A percentile compares a stretch with the other conserved stretches of the same genome.
Conservation (phyloP, 1,140 invertebrate species). For the Cydia splendana region DNA sequence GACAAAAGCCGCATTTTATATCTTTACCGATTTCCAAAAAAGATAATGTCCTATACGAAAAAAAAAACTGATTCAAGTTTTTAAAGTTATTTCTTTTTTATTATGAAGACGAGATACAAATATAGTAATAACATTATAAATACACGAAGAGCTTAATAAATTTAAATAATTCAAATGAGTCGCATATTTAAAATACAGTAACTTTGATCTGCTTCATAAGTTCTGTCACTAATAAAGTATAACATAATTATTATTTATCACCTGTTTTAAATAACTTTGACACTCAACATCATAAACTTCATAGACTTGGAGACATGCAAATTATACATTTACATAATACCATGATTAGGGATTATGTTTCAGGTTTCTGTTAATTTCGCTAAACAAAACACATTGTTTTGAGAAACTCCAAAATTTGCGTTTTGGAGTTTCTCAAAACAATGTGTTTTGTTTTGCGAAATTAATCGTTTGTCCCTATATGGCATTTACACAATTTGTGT, state of each 20-base stretch:
- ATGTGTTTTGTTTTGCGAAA: too few species aligned
- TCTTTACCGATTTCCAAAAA: too few species aligned
- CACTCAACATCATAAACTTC: neutral
- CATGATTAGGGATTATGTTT: conserved; percentile 3
- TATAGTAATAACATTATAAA: neutral
- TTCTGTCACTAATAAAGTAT: neutral
- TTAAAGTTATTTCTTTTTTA: too few species aligned
- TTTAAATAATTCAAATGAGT: neutral
- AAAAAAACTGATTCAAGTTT: too few species aligned
- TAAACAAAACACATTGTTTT: neutral
- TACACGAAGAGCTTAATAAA: neutral
- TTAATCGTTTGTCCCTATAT: too few species aligned
- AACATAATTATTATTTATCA: neutral
- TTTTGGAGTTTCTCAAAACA: too few species aligned
- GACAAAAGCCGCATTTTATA: too few species aligned
- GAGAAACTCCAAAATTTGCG: neutral
- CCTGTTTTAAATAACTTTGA: neutral
- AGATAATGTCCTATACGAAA: too few species aligned
- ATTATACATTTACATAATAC: neutral
- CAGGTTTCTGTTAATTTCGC: neutral
- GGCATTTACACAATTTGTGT: too few species aligned
- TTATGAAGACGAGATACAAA: too few species aligned
- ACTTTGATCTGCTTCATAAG: neutral
- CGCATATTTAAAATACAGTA: neutral
- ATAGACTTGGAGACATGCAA: neutral